Conservation (phyloP, 2,113 vertebrate genomes). For the Oophaga pumilio region DNA sequence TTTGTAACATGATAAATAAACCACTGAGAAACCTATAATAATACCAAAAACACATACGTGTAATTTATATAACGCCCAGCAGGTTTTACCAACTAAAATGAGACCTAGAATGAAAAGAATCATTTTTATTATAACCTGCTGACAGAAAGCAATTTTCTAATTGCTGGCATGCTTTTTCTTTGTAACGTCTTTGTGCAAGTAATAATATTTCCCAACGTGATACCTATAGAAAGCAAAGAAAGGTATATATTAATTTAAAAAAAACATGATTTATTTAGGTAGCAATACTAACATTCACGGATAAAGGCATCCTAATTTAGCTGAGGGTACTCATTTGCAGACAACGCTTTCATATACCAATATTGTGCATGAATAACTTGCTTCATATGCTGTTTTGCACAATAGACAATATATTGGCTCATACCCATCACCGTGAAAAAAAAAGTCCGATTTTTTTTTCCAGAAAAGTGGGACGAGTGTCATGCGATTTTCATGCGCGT, state of each 20-base stretch:
- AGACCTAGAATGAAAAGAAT: conserved; percentile 3
- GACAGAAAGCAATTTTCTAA: conserved; percentile 41
- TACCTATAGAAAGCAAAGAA: neutral
- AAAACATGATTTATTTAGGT: neutral
- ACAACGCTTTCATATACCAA: neutral
- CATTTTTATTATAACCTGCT: conserved; percentile 4
- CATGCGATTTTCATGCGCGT: too few species aligned
- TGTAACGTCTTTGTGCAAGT: neutral
- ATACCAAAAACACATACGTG: neutral
- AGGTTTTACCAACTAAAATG: neutral
- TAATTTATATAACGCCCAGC: conserved; percentile 9
- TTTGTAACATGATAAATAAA: conserved; percentile 32
- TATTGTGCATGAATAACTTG: too few species aligned
- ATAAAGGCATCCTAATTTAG: neutral
- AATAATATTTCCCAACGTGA: neutral
- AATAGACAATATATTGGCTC: neutral
- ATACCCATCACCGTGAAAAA: too few species aligned
- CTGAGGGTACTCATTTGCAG: neutral
- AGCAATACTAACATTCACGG: neutral
- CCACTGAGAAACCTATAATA: conserved; percentile 15
- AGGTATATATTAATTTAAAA: neutral
- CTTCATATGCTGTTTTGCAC: neutral
- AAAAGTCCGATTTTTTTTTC: too few species aligned
- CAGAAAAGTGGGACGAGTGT: too few species aligned
- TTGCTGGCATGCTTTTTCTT: conserved; percentile 15